Conservation (phyloP, 2,797 vertebrate species). For the Anabacerthia variegaticeps region DNA sequence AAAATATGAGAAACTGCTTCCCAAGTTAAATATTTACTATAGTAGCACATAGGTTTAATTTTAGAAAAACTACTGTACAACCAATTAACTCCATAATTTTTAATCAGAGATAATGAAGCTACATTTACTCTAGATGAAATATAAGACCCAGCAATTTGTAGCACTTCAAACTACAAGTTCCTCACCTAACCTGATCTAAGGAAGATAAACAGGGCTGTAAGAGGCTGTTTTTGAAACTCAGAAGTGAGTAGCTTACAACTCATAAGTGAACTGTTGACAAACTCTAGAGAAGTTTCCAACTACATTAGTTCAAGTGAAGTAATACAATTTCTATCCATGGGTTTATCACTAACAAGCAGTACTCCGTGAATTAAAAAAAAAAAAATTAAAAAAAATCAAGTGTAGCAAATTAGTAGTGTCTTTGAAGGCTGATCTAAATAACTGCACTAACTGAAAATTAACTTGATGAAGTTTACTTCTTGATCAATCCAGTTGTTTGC, state of each 20-base stretch:
- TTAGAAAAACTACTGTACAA: not conserved
- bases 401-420: not conserved
- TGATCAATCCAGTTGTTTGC: not conserved
- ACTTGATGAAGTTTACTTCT: not conserved
- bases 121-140: not conserved
- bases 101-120: not conserved
- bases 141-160: not conserved
- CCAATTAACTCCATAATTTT: not conserved
- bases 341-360: not conserved
- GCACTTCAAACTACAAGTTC: not conserved
- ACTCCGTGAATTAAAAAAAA: not conserved
- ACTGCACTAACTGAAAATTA: not conserved
- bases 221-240: not conserved
- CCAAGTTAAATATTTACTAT: not conserved
- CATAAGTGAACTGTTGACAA: not conserved
- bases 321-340: not conserved
- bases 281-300: not conserved
- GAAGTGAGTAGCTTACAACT: not conserved
- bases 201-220: not conserved
- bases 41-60: not conserved
- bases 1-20: not conserved
- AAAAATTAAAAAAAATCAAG: not conserved
- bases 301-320: not conserved
- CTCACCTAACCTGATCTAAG: not conserved
- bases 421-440: not conserved